Evolutionary conservation across 1,140 invertebrate species (phyloP).

Genomic region (Tetragonula clypearis): DNA sequence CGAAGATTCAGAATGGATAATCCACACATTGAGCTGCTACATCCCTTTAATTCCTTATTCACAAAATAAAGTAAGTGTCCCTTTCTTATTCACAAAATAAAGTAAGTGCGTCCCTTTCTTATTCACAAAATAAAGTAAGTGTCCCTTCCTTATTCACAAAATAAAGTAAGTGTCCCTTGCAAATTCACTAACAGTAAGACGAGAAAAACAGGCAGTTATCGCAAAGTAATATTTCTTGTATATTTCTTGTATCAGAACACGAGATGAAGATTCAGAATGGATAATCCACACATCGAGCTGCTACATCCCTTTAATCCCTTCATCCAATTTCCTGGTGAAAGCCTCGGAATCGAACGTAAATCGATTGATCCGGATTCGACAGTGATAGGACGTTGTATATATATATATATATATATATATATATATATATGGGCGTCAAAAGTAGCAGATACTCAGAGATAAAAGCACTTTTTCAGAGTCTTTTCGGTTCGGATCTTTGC

Average conservation of each 20-base stretch:
- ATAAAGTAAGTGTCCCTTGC: too few species aligned
- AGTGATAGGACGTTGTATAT: neutral
- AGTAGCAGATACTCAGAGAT: neutral
- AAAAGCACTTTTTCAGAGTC: neutral
- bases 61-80: too few species aligned
- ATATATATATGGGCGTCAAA: neutral
- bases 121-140: too few species aligned
- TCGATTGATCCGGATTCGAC: slow-evolving; percentile 34
- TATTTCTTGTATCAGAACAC: too few species aligned
- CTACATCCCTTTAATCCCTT: slow-evolving; percentile 31
- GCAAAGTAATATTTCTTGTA: neutral
- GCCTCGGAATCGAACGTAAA: slow-evolving; percentile 12
- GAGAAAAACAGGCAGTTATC: neutral
- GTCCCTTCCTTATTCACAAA: too few species aligned
- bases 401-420: too few species aligned
- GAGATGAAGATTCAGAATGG: neutral
- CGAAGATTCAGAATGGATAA: too few species aligned
- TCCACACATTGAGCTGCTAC: too few species aligned
- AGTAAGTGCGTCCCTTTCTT: too few species aligned
- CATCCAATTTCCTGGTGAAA: slow-evolving; percentile 16
- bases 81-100: too few species aligned
- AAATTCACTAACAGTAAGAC: neutral
- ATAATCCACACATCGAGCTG: slow-evolving; percentile 3
- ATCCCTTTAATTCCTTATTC: too few species aligned
- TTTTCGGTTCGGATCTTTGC: too few species aligned